Base-by-base conservation (phyloP, 2,888 invertebrate genomes). In the Crepidodera aurea region DNA sequence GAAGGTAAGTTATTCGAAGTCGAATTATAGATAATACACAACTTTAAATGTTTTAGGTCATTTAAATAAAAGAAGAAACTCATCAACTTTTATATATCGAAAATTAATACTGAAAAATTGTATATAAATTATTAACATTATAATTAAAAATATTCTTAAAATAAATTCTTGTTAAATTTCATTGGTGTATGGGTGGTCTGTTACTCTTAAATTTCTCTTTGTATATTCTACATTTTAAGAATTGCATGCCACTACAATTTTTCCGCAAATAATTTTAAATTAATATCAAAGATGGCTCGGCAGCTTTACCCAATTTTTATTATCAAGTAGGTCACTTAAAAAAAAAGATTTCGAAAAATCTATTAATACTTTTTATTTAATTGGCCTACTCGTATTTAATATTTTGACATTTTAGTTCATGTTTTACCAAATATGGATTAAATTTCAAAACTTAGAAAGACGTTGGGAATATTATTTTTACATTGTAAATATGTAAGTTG, bases 221-320 rank as follows among this genome's bases (percentile, higher is more conserved):
- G 34, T 34, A 13, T 12, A 22, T 34, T 34, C 34, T 13, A 34
- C 13, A 34, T 34, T 34, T 29, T 34, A 13, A 34, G 13, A 5
- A 13, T 4, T 75, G 73, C 73, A 73, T 73, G 73, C 69, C 56
- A 65, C 69, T 67, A 66, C 22, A 69, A 67, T 64, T 67, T 70
- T 69, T 72, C 71, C 65, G 75, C 75, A 73, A 76, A 71, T 75
- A 74, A 72, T 73, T 68, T 72, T 62, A 68, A 71, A 69, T 66
- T 73, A 72, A 62, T 70, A 73, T 69, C 71, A 72, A 70, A 71
- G 65, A 71, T 72, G 73, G 75, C 76, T 75, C 76, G 74, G 73
- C 75, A 73, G 71, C 73, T 73, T 75, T 58, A 51, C 61, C 22
- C 22, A 18, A 51, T 29, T 32, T 42, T 50, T 4, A 13, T 12